Base-by-base conservation (phyloP, 1,140 invertebrate species). In the Chymomyza costata region DNA sequence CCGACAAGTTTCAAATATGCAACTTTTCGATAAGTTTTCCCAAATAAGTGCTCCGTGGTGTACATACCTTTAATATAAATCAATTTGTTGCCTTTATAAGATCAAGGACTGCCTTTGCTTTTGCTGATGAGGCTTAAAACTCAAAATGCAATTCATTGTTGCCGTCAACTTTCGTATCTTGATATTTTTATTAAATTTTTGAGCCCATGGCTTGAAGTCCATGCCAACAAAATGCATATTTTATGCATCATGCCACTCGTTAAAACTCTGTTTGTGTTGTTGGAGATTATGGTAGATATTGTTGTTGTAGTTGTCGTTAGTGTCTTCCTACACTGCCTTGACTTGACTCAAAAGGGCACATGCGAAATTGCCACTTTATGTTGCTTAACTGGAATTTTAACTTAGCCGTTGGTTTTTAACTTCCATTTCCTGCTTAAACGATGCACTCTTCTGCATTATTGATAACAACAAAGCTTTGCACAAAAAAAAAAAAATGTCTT, bases 121-220 rank as follows among this genome's bases (percentile, higher is more conserved):
- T n/a, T n/a, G n/a, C n/a, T n/a, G n/a, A n/a, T n/a, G n/a, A n/a
- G n/a, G n/a, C n/a, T n/a, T n/a, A n/a, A n/a, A n/a, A 5, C 51
- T 43, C 52, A 65, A 61, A 61, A 41, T 65, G 62, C 62, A 56
- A 65, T 65, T 65, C 62, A 65, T 65, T 65, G 57, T 56, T 43
- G 62, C 52, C 62, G 28, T 21, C 37, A 55, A 48, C 28, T 28
- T n/a, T n/a, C 14, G 19, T 38, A 46, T 56, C 62, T 44, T 65
- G 62, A 65, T 58, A 50, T 61, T 65, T 65, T 65, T 65, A 65
- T 65, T 65, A 65, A 65, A 65, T 16, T 32, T 31, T n/a, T 21
- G 10, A n/a, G n/a, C n/a, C n/a, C n/a, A n/a, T n/a, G n/a, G n/a
- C n/a, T n/a, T n/a, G n/a, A n/a, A n/a, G n/a, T n/a, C n/a, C n/a